Evolutionary conservation across 2,113 vertebrate genomes (phyloP), one percentile per base, ranked within the genome.

Genomic region (Butorides virescens): DNA sequence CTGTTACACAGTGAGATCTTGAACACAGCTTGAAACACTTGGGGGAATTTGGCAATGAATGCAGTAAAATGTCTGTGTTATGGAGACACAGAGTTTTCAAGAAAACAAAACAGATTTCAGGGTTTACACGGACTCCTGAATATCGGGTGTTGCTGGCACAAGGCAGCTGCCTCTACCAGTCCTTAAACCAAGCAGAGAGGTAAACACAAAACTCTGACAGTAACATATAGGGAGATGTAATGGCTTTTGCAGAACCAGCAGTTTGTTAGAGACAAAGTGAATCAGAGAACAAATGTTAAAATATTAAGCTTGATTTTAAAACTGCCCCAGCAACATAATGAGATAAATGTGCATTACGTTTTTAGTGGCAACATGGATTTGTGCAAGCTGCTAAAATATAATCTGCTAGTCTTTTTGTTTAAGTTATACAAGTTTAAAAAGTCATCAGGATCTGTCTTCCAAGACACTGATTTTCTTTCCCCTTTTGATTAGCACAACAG

Each of bases 321-420:
- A 97, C 91, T 97, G 92, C 92, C 82, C 90, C 77, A 94, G 96
- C 91, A 97, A 98, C 47, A 47, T 34, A 85, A 90, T 15, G 91
- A 98, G 86, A 89, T 91, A 96, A 96, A 96, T 62, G 75, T 87
- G 95, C 95, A 88, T 76, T 59, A 86, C 79, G 50, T 55, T 90
- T 95, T 96, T 86, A 95, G 97, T 97, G 96, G 96, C 90, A 95
- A 97, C 52, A 76, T 53, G 94, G 95, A 94, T 91, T 93, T 96
- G 94, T 85, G 92, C 94, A 97, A 97, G 96, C 95, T 96, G 96
- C 96, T 98, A 95, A 97, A 96, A 97, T 79, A 93, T 94, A 86
- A 95, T 82, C 92, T 96, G 95, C 94, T 84, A 85, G 74, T 67
- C 86, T 91, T 68, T 82, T 79, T 58, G 88, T 70, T 95, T 63